Percentiles rank a stretch among this genome's conserved stretches.
phyloP scores from a whole-genome alignment of 1,140 invertebrate genomes.

The Triops cancriformis region DNA sequence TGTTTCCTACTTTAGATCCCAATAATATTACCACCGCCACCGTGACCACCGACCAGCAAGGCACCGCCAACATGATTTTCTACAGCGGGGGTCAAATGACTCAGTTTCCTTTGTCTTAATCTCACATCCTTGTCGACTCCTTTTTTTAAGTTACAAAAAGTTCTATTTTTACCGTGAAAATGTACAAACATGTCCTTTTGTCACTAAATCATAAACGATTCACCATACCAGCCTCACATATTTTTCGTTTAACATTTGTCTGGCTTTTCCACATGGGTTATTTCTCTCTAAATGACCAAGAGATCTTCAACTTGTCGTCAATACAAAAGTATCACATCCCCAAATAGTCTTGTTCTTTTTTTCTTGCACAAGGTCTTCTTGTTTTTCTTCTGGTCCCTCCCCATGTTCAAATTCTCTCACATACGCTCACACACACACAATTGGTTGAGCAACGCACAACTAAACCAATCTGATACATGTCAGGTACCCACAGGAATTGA shows the following conservation, averaged over 20 bases:
- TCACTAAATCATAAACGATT: background rate
- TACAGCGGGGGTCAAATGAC: background rate
- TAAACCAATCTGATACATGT: constrained; percentile 4
- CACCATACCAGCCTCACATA: background rate
- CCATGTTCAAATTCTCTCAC: background rate
- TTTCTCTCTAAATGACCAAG: background rate
- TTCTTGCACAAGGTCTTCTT: too few relatives aligned
- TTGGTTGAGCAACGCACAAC: background rate
- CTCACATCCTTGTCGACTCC: background rate
- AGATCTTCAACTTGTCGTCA: constrained; percentile 1
- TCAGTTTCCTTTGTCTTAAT: background rate
- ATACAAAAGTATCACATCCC: constrained; percentile 10
- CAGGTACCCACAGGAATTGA: constrained; percentile 12
- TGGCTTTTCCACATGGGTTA: background rate
- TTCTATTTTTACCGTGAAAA: background rate
- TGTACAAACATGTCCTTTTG: background rate
- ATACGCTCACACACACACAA: background rate
- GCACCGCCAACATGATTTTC: background rate
- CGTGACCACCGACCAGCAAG: background rate
- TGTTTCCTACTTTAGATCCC: background rate
- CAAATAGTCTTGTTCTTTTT: background rate
- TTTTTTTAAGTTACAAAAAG: background rate
- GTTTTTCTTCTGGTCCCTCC: background rate
- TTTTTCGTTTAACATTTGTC: background rate
- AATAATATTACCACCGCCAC: background rate